Evolutionary conservation across 2,797 vertebrate genomes (phyloP).

Genomic region (Sphaeramia orbicularis): DNA sequence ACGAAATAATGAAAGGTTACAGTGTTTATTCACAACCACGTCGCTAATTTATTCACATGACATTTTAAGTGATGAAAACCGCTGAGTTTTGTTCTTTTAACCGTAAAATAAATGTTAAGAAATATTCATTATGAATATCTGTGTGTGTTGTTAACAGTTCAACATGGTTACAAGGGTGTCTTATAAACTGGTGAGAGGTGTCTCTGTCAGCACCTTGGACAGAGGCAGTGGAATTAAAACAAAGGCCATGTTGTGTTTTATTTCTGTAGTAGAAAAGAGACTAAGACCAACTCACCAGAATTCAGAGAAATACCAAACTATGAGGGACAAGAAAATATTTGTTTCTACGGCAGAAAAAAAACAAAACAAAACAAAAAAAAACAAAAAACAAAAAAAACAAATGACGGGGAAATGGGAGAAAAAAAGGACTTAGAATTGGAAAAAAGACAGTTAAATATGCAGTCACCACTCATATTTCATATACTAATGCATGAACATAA

Average conservation of each 20-base stretch:
- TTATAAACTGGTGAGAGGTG: neutral
- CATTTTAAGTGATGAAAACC: neutral
- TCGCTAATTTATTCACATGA: neutral
- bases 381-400: too few species aligned
- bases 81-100: neutral
- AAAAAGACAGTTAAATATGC: too few species aligned
- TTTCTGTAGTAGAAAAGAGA: neutral
- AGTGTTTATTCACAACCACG: neutral
- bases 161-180: neutral
- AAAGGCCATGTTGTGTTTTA: neutral
- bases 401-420: too few species aligned
- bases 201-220: slow-evolving; percentile 59
- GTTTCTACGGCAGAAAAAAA: too few species aligned
- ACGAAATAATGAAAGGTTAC: neutral
- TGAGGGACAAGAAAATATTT: too few species aligned
- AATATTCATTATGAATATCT: neutral
- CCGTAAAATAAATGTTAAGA: slow-evolving; percentile 36
- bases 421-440: too few species aligned
- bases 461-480: too few species aligned
- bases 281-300: too few species aligned
- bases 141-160: neutral
- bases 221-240: slow-evolving; percentile 30
- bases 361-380: too few species aligned
- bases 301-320: too few species aligned
- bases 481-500: too few species aligned